These are phyloP conservation scores for Strigamia transsilvanica DNA, from an alignment of 2,888 invertebrate species.

Conservation along the genomic window DNA sequence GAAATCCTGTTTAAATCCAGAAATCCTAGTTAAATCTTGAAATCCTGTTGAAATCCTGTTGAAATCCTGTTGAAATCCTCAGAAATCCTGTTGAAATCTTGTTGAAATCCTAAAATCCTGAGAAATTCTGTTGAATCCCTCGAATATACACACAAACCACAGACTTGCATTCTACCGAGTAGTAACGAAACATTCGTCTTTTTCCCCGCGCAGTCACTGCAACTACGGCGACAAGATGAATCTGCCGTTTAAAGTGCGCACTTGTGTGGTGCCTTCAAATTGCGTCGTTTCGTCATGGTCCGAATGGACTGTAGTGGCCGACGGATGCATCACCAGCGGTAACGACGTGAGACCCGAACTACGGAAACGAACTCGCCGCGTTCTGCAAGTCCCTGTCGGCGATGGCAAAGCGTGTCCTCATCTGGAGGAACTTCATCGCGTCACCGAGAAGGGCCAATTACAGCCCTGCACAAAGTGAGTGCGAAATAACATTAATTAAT, in stretches of 20 bases:
- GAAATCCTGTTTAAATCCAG: too few relatives aligned
- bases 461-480: conserved; percentile 60
- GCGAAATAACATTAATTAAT: not conserved
- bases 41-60: too few relatives aligned
- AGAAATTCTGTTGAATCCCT: too few relatives aligned
- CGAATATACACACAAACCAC: too few relatives aligned
- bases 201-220: conserved; percentile 58
- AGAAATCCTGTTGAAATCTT: too few relatives aligned
- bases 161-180: too few relatives aligned
- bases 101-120: too few relatives aligned
- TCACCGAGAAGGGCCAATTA: conserved; percentile 61
- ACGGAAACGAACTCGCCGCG: conserved; percentile 61
- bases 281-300: conserved; percentile 71
- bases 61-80: too few relatives aligned
- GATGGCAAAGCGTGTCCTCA: conserved; percentile 64
- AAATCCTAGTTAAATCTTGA: too few relatives aligned
- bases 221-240: conserved; percentile 59
- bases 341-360: conserved; percentile 63
- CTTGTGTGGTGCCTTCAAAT: conserved; percentile 69
- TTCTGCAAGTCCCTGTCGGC: conserved; percentile 62
- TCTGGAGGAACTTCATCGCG: conserved; percentile 62
- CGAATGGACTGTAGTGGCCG: conserved; percentile 69
- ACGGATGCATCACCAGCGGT: conserved; percentile 66
- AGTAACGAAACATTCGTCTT: too few relatives aligned
- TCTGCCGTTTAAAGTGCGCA: conserved; percentile 59